phyloP scores from a whole-genome alignment of 2,113 vertebrate genomes.

The Oreochromis aureus region DNA sequence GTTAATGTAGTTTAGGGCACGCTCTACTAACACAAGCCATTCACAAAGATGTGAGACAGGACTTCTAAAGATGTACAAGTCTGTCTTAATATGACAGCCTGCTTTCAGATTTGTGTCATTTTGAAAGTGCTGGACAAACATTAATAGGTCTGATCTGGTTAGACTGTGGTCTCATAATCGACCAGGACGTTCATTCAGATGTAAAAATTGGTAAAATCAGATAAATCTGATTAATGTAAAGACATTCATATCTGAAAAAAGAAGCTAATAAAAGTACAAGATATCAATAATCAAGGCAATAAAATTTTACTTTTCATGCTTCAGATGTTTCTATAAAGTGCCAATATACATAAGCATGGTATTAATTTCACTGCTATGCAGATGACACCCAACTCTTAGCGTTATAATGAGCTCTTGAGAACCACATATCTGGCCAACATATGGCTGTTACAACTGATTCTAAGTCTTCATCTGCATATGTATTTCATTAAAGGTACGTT shows the following conservation, averaged over 20 bases:
- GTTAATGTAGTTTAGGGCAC: not conserved
- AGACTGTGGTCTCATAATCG: not conserved
- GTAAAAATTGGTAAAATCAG: not conserved
- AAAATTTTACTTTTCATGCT: not conserved
- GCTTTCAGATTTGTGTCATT: not conserved
- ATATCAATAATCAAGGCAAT: not conserved
- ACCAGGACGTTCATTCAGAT: not conserved
- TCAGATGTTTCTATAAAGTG: not conserved
- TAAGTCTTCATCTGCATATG: not conserved
- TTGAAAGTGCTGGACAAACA: not conserved
- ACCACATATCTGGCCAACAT: not conserved
- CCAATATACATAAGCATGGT: not conserved
- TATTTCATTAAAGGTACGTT: not conserved
- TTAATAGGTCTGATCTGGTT: not conserved
- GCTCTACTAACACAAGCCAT: not conserved
- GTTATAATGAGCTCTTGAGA: not conserved
- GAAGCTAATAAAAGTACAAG: not conserved
- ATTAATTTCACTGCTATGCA: not conserved
- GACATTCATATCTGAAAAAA: not conserved
- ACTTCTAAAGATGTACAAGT: not conserved
- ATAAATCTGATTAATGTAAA: not conserved
- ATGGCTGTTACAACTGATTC: accelerated
- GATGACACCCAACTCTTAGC: not conserved
- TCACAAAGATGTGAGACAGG: not conserved
- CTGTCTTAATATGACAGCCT: not conserved